Evolutionary conservation across 2,113 vertebrate genomes (phyloP).

Genomic region (Toxostoma redivivum): DNA sequence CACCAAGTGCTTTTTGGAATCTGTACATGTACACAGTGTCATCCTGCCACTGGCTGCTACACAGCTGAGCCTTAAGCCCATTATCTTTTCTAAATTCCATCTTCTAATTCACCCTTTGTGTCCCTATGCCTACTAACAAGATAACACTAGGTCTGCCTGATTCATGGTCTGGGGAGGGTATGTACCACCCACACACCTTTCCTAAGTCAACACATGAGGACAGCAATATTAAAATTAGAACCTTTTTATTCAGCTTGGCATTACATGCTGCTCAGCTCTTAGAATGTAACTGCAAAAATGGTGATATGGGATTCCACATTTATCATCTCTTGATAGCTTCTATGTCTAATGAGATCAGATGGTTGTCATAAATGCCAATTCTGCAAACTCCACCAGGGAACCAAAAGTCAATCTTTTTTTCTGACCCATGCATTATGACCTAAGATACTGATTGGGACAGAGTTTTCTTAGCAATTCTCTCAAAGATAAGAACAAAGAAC

Average conservation of each 20-base stretch:
- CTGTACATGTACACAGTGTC: background rate
- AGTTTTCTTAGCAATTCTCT: background rate
- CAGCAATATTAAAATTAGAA: background rate
- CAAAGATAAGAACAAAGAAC: background rate
- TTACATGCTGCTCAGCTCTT: background rate
- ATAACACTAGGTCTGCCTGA: background rate
- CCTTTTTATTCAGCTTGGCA: background rate
- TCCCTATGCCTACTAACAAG: background rate
- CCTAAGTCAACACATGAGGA: background rate
- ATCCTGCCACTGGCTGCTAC: background rate
- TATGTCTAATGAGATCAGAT: constrained; percentile 1
- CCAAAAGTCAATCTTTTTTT: background rate
- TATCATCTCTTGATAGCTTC: background rate
- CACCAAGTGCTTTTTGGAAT: background rate
- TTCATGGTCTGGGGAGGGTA: background rate
- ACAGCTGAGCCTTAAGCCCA: background rate
- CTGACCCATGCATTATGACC: background rate
- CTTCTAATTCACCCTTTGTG: background rate
- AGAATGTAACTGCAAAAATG: background rate
- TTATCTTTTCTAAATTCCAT: background rate
- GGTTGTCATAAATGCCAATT: background rate
- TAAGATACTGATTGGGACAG: background rate
- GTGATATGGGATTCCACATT: background rate
- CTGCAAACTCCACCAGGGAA: background rate
- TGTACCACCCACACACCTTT: background rate